These are phyloP conservation scores for Naja naja DNA, from an alignment of 2,113 vertebrate genomes.

Conservation along the genomic window DNA sequence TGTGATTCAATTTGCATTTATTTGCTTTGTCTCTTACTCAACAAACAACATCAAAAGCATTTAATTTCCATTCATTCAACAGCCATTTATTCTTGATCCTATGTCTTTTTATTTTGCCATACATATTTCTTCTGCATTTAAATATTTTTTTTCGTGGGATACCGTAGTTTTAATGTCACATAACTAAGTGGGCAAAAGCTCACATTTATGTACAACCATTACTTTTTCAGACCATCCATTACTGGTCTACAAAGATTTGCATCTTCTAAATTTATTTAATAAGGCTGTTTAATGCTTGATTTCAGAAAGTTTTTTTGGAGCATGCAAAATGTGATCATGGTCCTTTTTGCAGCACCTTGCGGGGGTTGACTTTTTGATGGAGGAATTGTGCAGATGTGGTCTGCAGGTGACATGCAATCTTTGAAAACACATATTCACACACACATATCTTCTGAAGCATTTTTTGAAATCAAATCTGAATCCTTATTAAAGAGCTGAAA, in stretches of 20 bases:
- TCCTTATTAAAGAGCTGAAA: conserved; percentile 2
- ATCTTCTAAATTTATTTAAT: background rate
- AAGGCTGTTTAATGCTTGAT: background rate
- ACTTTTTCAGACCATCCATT: background rate
- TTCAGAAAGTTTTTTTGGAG: background rate
- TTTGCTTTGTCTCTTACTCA: background rate
- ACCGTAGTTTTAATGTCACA: background rate
- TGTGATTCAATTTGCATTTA: background rate
- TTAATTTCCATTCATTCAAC: background rate
- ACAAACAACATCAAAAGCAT: background rate
- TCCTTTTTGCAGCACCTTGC: background rate
- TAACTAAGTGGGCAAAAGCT: background rate
- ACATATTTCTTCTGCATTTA: background rate
- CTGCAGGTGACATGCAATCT: background rate
- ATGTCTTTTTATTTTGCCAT: background rate
- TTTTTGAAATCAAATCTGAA: background rate
- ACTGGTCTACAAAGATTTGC: background rate
- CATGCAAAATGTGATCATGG: background rate
- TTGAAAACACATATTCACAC: background rate
- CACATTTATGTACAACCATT: background rate
- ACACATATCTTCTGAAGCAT: background rate
- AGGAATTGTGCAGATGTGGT: background rate
- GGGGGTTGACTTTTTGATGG: background rate
- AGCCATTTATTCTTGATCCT: background rate
- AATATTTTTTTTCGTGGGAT: background rate